Conservation (phyloP, 1,140 invertebrate genomes). For the Pogonomyrmex californicus region DNA sequence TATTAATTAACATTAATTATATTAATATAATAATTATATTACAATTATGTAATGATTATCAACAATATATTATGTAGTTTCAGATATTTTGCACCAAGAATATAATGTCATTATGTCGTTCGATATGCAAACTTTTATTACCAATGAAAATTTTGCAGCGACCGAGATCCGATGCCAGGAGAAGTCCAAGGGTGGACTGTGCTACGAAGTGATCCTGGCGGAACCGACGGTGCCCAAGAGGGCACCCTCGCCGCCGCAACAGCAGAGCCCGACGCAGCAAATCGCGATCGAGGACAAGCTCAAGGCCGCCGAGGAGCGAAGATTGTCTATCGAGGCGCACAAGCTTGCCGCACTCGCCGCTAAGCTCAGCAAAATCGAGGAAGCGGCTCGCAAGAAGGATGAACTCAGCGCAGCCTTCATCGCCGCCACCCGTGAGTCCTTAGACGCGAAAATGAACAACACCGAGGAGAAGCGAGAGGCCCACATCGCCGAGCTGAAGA, state of each 20-base stretch:
- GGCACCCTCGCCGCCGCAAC: constrained; percentile 88
- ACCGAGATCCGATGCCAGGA: constrained; percentile 96
- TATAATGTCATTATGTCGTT: not conserved
- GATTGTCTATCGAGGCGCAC: constrained; percentile 94
- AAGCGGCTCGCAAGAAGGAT: constrained; percentile 95
- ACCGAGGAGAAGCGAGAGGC: constrained; percentile 95
- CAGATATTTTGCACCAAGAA: not conserved
- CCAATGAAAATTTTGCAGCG: constrained; percentile 86
- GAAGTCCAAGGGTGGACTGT: constrained; percentile 95
- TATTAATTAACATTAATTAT: not conserved
- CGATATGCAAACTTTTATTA: not conserved
- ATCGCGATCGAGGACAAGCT: constrained; percentile 96
- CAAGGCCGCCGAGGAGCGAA: constrained; percentile 96
- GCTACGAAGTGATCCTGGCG: constrained; percentile 97
- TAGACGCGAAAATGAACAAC: constrained; percentile 96
- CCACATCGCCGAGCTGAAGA: constrained; percentile 94
- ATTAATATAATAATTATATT: not conserved
- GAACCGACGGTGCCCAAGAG: constrained; percentile 92
- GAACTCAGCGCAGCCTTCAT: constrained; percentile 95
- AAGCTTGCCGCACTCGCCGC: constrained; percentile 94
- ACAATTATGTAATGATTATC: not conserved
- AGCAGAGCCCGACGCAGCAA: constrained; percentile 83
- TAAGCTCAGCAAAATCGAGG: constrained; percentile 95
- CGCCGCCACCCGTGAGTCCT: constrained; percentile 93
- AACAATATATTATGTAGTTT: not conserved